Evolutionary conservation across 2,113 vertebrate species (phyloP).

Genomic region (Myotis lucifugus): DNA sequence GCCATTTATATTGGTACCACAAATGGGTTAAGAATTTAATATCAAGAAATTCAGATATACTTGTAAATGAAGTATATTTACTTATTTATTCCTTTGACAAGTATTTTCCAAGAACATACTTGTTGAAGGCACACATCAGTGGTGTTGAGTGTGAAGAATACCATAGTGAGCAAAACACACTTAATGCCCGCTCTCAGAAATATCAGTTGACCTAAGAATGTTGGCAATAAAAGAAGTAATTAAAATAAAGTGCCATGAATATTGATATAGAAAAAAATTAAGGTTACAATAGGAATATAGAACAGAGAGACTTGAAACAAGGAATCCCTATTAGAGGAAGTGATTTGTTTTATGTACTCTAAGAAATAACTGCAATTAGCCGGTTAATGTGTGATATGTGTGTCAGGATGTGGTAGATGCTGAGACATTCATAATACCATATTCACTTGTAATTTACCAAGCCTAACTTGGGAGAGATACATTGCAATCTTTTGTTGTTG

Average conservation of each 20-base stretch:
- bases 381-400: not conserved
- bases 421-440: not conserved
- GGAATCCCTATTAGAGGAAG: not conserved
- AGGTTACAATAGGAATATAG: not conserved
- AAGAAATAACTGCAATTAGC: not conserved
- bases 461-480: not conserved
- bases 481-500: not conserved
- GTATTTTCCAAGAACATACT: not conserved
- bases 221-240: not conserved
- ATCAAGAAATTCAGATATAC: not conserved
- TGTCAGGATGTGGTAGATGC: not conserved
- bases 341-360: constrained; percentile 12
- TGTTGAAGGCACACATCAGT: not conserved
- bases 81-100: not conserved
- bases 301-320: constrained; percentile 18
- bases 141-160: not conserved
- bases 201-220: not conserved
- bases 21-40: constrained; percentile 26
- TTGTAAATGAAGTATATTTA: not conserved
- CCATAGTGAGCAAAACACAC: not conserved
- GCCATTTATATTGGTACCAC: not conserved
- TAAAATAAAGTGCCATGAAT: not conserved
- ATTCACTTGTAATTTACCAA: constrained; percentile 10
- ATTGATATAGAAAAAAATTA: not conserved
- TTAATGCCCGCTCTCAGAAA: not conserved